Evolutionary conservation across 2,797 vertebrate species (phyloP).

Genomic region (Oreortyx pictus): DNA sequence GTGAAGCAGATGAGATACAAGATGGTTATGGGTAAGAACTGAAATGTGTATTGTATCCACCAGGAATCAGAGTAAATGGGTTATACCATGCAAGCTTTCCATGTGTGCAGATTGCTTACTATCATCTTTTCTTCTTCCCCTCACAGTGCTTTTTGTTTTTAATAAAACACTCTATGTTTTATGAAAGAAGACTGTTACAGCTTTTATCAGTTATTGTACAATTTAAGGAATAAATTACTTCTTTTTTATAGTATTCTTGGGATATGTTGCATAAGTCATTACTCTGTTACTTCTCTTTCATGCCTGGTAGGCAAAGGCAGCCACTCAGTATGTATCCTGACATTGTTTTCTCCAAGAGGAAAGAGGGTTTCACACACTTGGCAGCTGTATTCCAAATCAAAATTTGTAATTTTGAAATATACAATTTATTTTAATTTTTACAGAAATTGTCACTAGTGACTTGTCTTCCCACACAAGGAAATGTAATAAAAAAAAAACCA

Average conservation of each 20-base stretch:
- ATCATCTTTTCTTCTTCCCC: not conserved
- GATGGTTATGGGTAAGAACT: conserved; percentile 35
- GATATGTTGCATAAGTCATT: not conserved
- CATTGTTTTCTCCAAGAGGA: not conserved
- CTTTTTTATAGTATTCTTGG: conserved; percentile 7
- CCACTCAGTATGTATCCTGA: not conserved
- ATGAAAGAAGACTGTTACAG: not conserved
- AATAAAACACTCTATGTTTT: conserved; percentile 39
- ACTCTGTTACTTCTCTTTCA: conserved; percentile 5
- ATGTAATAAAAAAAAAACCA: not conserved
- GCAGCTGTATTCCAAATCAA: not conserved
- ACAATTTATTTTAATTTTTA: not conserved
- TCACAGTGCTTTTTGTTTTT: conserved; percentile 7
- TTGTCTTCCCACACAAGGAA: not conserved
- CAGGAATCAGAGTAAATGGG: conserved; percentile 26
- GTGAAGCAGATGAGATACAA: conserved; percentile 54
- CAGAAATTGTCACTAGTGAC: not conserved
- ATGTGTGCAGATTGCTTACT: conserved; percentile 24
- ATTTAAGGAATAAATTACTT: conserved; percentile 25
- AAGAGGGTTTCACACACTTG: not conserved
- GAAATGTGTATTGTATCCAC: not conserved
- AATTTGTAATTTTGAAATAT: not conserved
- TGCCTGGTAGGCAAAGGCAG: not conserved
- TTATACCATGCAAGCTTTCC: conserved; percentile 1
- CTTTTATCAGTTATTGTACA: conserved; percentile 49